Evolutionary conservation across 2,888 invertebrate genomes (phyloP).

Genomic region (Malthinus seriepunctatus): DNA sequence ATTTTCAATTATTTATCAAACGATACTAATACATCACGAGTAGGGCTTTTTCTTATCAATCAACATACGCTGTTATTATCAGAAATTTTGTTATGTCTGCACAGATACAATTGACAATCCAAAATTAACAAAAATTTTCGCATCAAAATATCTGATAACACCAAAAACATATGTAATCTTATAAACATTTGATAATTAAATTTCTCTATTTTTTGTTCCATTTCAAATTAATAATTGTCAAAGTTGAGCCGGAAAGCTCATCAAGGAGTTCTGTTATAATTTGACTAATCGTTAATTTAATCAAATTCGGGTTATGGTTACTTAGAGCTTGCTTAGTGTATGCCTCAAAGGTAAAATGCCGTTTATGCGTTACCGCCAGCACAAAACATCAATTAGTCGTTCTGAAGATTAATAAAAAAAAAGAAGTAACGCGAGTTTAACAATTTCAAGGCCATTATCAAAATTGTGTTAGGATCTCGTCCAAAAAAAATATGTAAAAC

Average conservation of each 20-base stretch:
- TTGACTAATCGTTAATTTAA: slow-evolving; percentile 1
- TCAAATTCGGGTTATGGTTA: slow-evolving; percentile 9
- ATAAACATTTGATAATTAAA: no score
- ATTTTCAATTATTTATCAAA: no score
- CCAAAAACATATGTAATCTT: no score
- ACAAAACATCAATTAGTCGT: not conserved
- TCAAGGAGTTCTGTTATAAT: slow-evolving; percentile 1
- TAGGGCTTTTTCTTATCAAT: no score
- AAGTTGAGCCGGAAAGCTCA: not conserved
- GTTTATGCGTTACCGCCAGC: not conserved
- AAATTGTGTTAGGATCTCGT: slow-evolving; percentile 1
- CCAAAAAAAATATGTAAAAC: not conserved
- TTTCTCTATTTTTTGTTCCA: no score
- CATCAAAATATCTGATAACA: no score
- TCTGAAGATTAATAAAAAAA: not conserved
- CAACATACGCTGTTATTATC: no score
- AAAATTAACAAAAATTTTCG: no score
- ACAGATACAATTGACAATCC: no score
- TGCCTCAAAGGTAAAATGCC: slow-evolving; percentile 1
- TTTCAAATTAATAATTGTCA: no score
- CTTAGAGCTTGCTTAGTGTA: slow-evolving; percentile 2
- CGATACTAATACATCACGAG: no score
- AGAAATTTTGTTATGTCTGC: no score
- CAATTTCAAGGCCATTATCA: slow-evolving; percentile 2
- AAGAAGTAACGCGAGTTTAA: slow-evolving; percentile 5